Evolutionary conservation across 2,113 vertebrate species (phyloP).

Genomic region (Prionailurus bengalensis): DNA sequence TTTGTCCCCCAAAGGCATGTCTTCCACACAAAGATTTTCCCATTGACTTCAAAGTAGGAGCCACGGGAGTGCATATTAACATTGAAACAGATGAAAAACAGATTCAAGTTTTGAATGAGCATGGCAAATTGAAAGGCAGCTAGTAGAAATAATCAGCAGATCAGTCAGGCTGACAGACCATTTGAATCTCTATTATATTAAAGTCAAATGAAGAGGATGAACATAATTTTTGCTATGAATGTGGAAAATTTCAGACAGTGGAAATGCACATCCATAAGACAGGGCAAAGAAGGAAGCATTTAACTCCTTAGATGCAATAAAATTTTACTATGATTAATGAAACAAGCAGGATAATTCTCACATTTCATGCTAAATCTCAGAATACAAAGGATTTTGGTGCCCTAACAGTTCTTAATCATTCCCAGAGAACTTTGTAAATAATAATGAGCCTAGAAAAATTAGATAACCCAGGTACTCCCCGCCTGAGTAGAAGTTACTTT

Average conservation of each 20-base stretch:
- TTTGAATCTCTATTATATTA: conserved; percentile 40
- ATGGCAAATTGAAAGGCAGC: conserved; percentile 52
- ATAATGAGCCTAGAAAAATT: not conserved
- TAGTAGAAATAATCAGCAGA: conserved; percentile 13
- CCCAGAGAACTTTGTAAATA: not conserved
- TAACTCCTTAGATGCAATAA: not conserved
- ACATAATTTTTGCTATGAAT: conserved; percentile 20
- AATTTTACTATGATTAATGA: not conserved
- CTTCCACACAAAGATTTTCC: conserved; percentile 30
- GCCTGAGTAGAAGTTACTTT: not conserved
- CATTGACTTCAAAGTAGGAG: conserved; percentile 61
- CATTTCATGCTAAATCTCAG: not conserved
- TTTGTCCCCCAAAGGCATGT: conserved; percentile 47
- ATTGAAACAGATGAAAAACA: conserved; percentile 67
- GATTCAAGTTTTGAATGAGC: conserved; percentile 46
- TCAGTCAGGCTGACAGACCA: not conserved
- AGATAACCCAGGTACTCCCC: not conserved
- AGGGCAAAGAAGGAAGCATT: not conserved
- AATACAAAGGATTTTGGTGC: not conserved
- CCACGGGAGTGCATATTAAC: conserved; percentile 36
- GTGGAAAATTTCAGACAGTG: not conserved
- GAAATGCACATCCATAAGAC: not conserved
- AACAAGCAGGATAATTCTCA: not conserved
- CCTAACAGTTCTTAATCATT: not conserved
- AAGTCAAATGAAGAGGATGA: conserved; percentile 36